These are phyloP conservation scores for Antechinus flavipes DNA, from an alignment of 2,113 vertebrate species.

Conservation along the genomic window DNA sequence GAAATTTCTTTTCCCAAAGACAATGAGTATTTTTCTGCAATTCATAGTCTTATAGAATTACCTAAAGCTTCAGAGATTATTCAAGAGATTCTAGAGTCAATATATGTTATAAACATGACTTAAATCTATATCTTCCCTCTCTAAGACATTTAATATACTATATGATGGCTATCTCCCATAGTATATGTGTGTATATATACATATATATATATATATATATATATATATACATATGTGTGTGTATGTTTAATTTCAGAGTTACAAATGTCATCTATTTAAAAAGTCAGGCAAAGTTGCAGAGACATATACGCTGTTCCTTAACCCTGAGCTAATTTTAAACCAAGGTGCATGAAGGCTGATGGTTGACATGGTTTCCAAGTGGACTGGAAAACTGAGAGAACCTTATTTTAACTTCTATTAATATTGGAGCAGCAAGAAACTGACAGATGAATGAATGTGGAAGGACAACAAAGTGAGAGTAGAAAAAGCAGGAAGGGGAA, in stretches of 20 bases:
- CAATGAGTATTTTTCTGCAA: neutral
- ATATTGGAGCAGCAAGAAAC: constrained; percentile 13
- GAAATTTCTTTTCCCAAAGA: neutral
- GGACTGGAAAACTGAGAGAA: constrained; percentile 53
- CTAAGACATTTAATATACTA: neutral
- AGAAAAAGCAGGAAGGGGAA: neutral
- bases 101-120: neutral
- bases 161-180: too few relatives aligned
- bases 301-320: neutral
- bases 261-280: neutral
- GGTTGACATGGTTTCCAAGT: constrained; percentile 23
- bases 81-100: neutral
- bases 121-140: neutral
- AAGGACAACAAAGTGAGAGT: constrained; percentile 29
- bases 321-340: constrained; percentile 15
- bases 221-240: neutral
- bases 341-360: neutral
- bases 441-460: neutral
- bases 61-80: neutral
- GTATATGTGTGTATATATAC: too few relatives aligned
- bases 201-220: too few relatives aligned
- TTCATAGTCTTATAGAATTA: neutral
- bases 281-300: neutral
- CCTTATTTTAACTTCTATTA: constrained; percentile 25
- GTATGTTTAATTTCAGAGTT: neutral